A percentile compares a stretch with the other conserved stretches of the same genome.
Conservation (phyloP, 2,888 invertebrate genomes). For the Spilosoma lubricipeda region DNA sequence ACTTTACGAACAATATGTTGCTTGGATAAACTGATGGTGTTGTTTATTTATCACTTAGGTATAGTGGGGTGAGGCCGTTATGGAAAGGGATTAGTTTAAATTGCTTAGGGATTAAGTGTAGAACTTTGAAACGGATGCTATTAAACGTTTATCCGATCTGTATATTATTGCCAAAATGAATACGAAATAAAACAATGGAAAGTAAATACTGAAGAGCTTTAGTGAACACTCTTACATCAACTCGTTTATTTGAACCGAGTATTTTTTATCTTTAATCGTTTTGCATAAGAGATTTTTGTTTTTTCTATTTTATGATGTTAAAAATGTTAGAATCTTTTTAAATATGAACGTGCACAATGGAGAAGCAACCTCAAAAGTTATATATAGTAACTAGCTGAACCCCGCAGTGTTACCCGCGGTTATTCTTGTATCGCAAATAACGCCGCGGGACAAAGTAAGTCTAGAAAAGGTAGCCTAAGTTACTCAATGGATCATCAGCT, state of each 20-base stretch:
- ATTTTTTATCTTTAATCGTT: background rate
- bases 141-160: slow-evolving; percentile 30
- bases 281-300: background rate
- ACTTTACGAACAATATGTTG: background rate
- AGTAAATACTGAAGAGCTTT: background rate
- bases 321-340: too few species aligned
- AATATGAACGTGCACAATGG: too few species aligned
- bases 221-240: background rate
- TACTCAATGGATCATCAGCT: too few species aligned
- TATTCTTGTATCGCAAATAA: too few species aligned
- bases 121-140: slow-evolving; percentile 34
- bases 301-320: too few species aligned
- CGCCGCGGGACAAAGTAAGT: too few species aligned
- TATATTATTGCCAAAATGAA: slow-evolving; percentile 13
- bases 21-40: slow-evolving; percentile 25
- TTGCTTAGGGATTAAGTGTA: slow-evolving; percentile 42
- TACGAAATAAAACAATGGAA: background rate
- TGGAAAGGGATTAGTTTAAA: slow-evolving; percentile 41
- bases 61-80: slow-evolving; percentile 19
- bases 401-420: too few species aligned
- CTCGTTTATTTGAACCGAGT: background rate
- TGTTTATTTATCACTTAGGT: slow-evolving; percentile 41
- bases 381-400: too few species aligned
- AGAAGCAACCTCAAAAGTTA: too few species aligned
- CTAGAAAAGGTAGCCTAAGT: too few species aligned